Conservation (phyloP, 2,113 vertebrate genomes). For the Toxostoma redivivum region DNA sequence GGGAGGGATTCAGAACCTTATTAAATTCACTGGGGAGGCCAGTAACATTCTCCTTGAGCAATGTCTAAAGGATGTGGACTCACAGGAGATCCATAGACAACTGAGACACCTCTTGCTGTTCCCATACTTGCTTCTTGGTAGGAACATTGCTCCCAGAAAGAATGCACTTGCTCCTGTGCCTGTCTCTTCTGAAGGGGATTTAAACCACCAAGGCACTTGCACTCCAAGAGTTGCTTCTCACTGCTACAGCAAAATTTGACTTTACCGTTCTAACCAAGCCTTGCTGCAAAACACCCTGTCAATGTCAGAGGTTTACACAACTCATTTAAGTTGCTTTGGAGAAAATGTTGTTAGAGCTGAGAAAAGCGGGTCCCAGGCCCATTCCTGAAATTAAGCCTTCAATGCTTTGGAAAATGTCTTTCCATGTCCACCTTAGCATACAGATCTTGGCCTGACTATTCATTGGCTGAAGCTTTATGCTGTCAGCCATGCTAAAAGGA, state of each 20-base stretch:
- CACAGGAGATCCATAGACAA: background rate
- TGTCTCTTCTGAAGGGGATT: background rate
- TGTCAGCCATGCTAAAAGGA: background rate
- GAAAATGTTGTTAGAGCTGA: background rate
- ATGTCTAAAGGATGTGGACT: background rate
- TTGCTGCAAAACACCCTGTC: background rate
- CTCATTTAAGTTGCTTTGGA: background rate
- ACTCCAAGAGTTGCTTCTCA: background rate
- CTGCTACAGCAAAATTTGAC: background rate
- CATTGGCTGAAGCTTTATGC: background rate
- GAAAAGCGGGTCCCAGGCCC: background rate
- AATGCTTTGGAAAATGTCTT: background rate
- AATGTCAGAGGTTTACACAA: background rate
- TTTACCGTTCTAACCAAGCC: background rate
- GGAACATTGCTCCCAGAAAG: background rate
- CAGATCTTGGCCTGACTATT: background rate
- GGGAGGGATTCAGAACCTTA: background rate
- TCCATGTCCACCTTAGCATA: background rate
- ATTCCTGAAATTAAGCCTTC: background rate
- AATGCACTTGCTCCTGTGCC: background rate
- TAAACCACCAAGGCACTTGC: background rate
- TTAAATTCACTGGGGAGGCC: background rate
- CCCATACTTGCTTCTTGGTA: background rate
- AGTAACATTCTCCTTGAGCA: background rate
- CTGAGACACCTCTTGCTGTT: background rate